Conservation (phyloP, 2,797 vertebrate genomes). For the Leptodactylus fallax region DNA sequence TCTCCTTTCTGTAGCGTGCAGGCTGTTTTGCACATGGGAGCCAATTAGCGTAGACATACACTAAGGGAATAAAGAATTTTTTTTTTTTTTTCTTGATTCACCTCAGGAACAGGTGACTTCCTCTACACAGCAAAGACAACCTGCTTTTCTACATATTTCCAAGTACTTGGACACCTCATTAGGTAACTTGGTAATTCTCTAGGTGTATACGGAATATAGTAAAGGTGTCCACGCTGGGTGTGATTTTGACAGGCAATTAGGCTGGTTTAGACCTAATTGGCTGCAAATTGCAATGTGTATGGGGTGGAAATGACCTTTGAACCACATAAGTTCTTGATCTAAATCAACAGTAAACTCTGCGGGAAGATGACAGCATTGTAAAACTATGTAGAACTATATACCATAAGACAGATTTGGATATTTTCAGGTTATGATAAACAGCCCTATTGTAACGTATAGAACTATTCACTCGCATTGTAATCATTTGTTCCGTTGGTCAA, state of each 20-base stretch:
- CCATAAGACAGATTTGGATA: not conserved
- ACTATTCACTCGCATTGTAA: too few species aligned
- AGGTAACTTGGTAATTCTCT: conserved; percentile 5
- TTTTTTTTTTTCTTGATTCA: conserved; percentile 26
- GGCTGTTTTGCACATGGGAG: conserved; percentile 29
- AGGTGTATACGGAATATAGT: not conserved
- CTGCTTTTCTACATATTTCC: conserved; percentile 2
- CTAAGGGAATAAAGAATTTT: conserved; percentile 23
- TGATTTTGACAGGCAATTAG: conserved; percentile 24
- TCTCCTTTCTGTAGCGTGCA: not conserved
- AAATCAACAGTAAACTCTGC: not conserved
- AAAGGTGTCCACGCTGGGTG: not conserved
- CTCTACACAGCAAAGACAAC: not conserved
- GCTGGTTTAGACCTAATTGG: not conserved
- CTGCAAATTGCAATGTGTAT: conserved; percentile 6
- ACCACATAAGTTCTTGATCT: not conserved
- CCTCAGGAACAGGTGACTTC: conserved; percentile 5
- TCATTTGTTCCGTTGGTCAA: too few species aligned
- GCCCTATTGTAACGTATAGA: too few species aligned
- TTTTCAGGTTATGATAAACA: too few species aligned
- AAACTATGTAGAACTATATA: too few species aligned
- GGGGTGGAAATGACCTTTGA: not conserved
- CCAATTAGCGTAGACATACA: not conserved
- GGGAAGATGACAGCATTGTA: not conserved
- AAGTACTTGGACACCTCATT: conserved; percentile 6